phyloP scores from a whole-genome alignment of 2,797 vertebrate species.

The Merluccius polli region DNA sequence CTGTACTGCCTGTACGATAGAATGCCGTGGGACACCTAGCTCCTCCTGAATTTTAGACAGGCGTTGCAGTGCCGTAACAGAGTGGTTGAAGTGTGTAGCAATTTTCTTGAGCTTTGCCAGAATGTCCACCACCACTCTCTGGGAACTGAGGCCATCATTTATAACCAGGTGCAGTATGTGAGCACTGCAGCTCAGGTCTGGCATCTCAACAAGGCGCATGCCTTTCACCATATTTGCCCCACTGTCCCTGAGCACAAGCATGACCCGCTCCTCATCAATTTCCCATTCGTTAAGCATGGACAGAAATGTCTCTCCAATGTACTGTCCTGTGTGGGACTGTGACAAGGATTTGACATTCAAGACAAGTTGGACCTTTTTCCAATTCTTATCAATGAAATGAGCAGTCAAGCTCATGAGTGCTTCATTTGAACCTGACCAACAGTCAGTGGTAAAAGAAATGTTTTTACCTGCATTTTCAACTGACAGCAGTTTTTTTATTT shows the following conservation, averaged over 20 bases:
- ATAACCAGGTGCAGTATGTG: conserved; percentile 24
- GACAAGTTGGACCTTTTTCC: conserved; percentile 12
- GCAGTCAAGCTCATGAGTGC: conserved; percentile 21
- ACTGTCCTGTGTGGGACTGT: conserved; percentile 16
- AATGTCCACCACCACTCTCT: conserved; percentile 19
- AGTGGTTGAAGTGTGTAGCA: conserved; percentile 20
- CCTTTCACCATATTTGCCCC: conserved; percentile 27
- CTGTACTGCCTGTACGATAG: conserved; percentile 11
- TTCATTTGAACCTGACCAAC: conserved; percentile 18
- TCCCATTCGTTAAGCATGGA: conserved; percentile 19
- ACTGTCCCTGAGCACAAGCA: conserved; percentile 20
- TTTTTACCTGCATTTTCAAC: conserved; percentile 14
- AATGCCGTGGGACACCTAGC: conserved; percentile 7
- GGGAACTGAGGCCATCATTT: conserved; percentile 19
- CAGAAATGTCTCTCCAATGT: conserved; percentile 16
- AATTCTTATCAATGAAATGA: conserved; percentile 20
- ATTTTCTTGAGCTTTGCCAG: not conserved
- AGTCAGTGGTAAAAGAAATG: conserved; percentile 17
- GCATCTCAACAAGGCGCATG: conserved; percentile 18
- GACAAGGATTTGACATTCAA: conserved; percentile 19
- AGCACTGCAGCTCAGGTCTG: conserved; percentile 25
- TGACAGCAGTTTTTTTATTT: not conserved
- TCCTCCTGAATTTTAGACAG: conserved; percentile 13
- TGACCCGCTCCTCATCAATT: not conserved
- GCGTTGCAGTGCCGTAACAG: conserved; percentile 9